These are phyloP conservation scores for Plodia interpunctella DNA, from an alignment of 1,140 invertebrate genomes.

Conservation along the genomic window DNA sequence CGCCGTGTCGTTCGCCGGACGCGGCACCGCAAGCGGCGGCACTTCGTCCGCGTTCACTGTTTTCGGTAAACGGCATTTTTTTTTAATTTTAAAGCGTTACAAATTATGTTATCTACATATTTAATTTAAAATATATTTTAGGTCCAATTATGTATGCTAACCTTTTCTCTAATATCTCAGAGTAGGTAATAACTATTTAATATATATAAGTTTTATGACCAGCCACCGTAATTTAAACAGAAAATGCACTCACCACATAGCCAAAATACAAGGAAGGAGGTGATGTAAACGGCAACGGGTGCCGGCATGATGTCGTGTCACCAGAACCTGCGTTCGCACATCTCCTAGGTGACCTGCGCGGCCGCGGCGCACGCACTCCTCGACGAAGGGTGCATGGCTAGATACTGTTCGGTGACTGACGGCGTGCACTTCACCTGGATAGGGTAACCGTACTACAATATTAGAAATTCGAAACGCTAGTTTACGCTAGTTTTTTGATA, in stretches of 20 bases:
- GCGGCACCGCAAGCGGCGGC: constrained; percentile 21
- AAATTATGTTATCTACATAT: too few relatives aligned
- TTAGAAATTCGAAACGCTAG: too few relatives aligned
- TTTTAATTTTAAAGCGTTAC: not conserved
- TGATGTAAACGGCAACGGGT: constrained; percentile 35
- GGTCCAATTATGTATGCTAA: too few relatives aligned
- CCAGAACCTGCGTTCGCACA: constrained; percentile 25
- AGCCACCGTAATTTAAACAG: too few relatives aligned
- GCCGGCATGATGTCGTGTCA: constrained; percentile 38
- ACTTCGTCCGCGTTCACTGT: constrained; percentile 38
- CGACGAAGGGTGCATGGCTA: constrained; percentile 36
- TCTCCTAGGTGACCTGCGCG: constrained; percentile 50
- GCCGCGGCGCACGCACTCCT: constrained; percentile 22
- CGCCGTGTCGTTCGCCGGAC: constrained; percentile 43
- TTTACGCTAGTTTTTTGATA: too few relatives aligned
- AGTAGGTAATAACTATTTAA: too few relatives aligned
- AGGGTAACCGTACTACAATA: too few relatives aligned
- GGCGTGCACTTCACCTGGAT: not conserved
- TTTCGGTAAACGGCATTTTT: not conserved
- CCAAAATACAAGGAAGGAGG: constrained; percentile 36
- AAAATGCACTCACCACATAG: constrained; percentile 38
- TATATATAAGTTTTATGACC: too few relatives aligned
- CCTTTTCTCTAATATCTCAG: too few relatives aligned
- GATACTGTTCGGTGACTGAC: not conserved
- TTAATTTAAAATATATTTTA: too few relatives aligned